A percentile compares a stretch with the other conserved stretches of the same genome.
Evolutionary conservation across 2,797 vertebrate species (phyloP).

Genomic region (Micrastur ruficollis): DNA sequence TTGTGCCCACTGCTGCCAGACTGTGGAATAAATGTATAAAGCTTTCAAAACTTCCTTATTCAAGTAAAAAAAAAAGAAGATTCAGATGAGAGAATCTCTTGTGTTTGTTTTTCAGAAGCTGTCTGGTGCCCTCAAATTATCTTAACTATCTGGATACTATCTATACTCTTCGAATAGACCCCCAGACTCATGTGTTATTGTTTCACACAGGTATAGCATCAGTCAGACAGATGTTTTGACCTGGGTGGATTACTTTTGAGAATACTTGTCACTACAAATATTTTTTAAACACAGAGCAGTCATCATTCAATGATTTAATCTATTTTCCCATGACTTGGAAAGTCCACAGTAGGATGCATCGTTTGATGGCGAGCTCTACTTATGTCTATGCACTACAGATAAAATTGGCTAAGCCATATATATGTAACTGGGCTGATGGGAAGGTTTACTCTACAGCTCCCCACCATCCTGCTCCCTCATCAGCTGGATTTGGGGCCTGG

Average conservation of each 20-base stretch:
- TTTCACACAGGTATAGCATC: background rate
- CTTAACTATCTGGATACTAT: background rate
- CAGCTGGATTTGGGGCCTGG: background rate
- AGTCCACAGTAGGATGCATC: background rate
- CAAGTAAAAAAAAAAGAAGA: constrained; percentile 23
- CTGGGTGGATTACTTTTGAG: background rate
- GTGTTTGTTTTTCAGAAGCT: background rate
- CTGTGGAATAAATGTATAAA: constrained; percentile 42
- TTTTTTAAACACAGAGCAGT: background rate
- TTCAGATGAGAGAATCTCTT: background rate
- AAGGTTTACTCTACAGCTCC: background rate
- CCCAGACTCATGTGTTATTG: background rate
- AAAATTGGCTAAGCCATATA: background rate
- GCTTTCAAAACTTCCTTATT: constrained; percentile 25
- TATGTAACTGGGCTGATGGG: background rate
- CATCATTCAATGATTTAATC: background rate
- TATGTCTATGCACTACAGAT: background rate
- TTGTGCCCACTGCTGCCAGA: constrained; percentile 26
- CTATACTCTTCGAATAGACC: background rate
- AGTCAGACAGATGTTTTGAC: background rate
- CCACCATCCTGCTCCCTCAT: background rate
- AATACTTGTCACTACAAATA: background rate
- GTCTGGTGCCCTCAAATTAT: background rate
- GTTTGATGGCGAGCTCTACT: background rate
- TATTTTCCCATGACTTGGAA: background rate